A percentile compares a stretch with the other conserved stretches of the same genome.
phyloP scores from a whole-genome alignment of 2,888 invertebrate species.

The Lacanobia wlatinum region DNA sequence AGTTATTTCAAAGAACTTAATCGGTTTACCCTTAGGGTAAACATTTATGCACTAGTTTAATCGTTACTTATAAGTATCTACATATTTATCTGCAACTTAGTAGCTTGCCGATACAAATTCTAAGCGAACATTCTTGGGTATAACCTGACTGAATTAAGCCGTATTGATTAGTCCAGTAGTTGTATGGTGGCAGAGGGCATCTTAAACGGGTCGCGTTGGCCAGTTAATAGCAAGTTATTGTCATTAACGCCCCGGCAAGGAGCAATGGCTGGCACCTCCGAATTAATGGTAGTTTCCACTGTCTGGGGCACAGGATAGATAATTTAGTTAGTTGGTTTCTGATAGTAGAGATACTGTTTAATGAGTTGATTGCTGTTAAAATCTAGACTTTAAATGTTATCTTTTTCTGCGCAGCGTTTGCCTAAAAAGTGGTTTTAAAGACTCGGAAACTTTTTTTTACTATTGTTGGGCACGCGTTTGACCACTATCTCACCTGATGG shows the following conservation, averaged over 20 bases:
- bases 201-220: constrained; percentile 66
- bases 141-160: constrained; percentile 62
- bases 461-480: too few relatives aligned
- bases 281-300: constrained; percentile 72
- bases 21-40: constrained; percentile 15
- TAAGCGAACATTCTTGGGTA: constrained; percentile 63
- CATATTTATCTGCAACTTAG: constrained; percentile 33
- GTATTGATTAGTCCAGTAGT: constrained; percentile 45
- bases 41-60: constrained; percentile 38
- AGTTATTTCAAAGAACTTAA: constrained; percentile 31
- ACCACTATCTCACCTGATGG: too few relatives aligned
- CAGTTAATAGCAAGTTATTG: constrained; percentile 85
- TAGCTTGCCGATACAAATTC: constrained; percentile 59
- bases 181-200: constrained; percentile 47
- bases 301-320: constrained; percentile 23
- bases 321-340: constrained; percentile 9
- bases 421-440: background rate
- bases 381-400: background rate
- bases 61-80: constrained; percentile 23
- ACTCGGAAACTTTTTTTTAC: background rate
- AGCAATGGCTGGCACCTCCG: constrained; percentile 76
- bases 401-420: background rate
- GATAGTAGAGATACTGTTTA: constrained; percentile 14
- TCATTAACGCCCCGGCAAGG: constrained; percentile 81
- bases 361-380: background rate